Evolutionary conservation across 1,140 invertebrate genomes (phyloP).

Genomic region (Drosophila micromelanica): DNA sequence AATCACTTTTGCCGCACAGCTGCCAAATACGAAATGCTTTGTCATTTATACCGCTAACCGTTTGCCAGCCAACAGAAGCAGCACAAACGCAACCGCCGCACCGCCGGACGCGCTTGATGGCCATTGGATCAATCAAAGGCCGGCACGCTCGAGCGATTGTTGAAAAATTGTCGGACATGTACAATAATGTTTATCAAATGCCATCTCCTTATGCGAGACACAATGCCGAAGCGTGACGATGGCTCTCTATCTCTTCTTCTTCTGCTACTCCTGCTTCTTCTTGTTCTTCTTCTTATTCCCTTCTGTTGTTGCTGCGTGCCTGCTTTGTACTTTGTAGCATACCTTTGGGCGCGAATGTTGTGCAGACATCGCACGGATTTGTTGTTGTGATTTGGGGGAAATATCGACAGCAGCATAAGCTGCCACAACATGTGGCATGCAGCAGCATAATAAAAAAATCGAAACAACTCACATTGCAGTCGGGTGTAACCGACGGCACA

Average conservation of each 20-base stretch:
- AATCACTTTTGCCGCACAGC: constrained; percentile 67
- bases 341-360: constrained; percentile 17
- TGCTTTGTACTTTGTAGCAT: constrained; percentile 16
- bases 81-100: background rate
- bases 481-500: too few species aligned
- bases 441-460: constrained; percentile 1
- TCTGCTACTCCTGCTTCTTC: background rate
- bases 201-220: constrained; percentile 56
- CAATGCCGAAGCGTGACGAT: constrained; percentile 39
- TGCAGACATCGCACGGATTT: background rate
- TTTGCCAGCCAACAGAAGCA: constrained; percentile 33
- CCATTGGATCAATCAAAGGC: constrained; percentile 72
- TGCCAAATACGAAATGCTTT: constrained; percentile 72
- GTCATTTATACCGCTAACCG: constrained; percentile 72
- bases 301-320: background rate
- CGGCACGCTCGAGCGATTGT: constrained; percentile 71
- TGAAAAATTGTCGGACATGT: constrained; percentile 82
- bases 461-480: background rate
- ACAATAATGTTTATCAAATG: constrained; percentile 81
- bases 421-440: constrained; percentile 38
- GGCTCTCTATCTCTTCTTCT: background rate
- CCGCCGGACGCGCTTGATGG: constrained; percentile 1
- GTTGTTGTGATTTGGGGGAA: constrained; percentile 21
- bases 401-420: constrained; percentile 5
- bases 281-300: background rate